Percentiles rank a stretch among this genome's conserved stretches.
Conservation (phyloP, 2,888 invertebrate species). For the Baronia brevicornis region DNA sequence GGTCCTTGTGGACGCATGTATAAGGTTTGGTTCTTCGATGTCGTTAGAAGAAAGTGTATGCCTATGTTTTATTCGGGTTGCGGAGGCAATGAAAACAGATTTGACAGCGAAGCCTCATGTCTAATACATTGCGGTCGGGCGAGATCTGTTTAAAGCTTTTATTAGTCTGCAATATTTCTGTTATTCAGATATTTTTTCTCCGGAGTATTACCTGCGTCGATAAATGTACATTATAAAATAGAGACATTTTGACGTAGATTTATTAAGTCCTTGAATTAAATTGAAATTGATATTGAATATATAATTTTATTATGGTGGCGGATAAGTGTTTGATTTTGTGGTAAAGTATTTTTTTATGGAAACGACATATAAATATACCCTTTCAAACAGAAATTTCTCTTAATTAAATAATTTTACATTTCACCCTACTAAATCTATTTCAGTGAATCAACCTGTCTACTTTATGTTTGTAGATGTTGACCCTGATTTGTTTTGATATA, state of each 20-base stretch:
- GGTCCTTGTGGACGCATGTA: slow-evolving; percentile 46
- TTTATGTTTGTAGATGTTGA: too few species aligned
- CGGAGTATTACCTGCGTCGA: neutral
- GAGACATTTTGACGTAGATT: slow-evolving; percentile 8
- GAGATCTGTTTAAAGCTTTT: slow-evolving; percentile 16
- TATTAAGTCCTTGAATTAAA: too few species aligned
- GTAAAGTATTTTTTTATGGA: too few species aligned
- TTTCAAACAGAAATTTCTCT: too few species aligned
- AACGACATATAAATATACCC: too few species aligned
- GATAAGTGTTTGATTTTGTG: too few species aligned
- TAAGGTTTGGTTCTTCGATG: slow-evolving; percentile 53
- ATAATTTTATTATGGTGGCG: too few species aligned
- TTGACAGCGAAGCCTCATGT: slow-evolving; percentile 35
- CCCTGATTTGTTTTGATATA: too few species aligned
- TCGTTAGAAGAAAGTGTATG: slow-evolving; percentile 50
- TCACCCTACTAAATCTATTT: too few species aligned
- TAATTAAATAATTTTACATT: too few species aligned
- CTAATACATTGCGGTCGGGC: slow-evolving; percentile 37
- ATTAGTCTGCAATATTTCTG: neutral
- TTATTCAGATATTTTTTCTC: neutral
- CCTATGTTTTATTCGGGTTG: slow-evolving; percentile 65
- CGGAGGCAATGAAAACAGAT: slow-evolving; percentile 62
- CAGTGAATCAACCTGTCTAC: too few species aligned
- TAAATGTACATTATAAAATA: neutral
- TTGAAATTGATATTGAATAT: too few species aligned